A percentile compares a stretch with the other conserved stretches of the same genome.
phyloP scores from a whole-genome alignment of 2,888 invertebrate genomes.

The Catocala sponsa region DNA sequence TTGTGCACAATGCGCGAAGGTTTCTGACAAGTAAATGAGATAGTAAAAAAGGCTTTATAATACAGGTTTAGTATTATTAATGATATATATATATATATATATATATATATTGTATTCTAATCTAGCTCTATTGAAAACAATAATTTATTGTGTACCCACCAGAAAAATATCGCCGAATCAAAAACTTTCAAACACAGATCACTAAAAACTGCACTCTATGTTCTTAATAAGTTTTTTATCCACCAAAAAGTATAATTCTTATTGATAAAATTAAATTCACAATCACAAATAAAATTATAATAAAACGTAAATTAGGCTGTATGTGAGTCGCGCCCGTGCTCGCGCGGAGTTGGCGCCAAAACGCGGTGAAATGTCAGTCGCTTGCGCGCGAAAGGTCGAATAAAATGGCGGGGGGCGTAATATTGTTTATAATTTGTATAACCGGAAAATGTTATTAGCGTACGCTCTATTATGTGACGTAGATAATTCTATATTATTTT shows the following conservation, averaged over 20 bases:
- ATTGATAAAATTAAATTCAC: constrained; percentile 5
- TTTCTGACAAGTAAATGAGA: no score
- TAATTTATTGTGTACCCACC: constrained; percentile 3
- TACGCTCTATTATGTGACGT: constrained; percentile 34
- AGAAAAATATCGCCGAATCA: constrained; percentile 13
- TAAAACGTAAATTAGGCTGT: constrained; percentile 12
- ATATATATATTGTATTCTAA: no score
- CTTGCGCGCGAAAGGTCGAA: constrained; percentile 65
- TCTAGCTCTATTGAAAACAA: background rate
- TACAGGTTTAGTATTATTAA: no score
- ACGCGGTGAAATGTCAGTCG: constrained; percentile 77
- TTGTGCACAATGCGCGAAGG: no score
- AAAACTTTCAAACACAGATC: constrained; percentile 7
- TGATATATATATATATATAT: no score
- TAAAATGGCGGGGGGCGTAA: constrained; percentile 63
- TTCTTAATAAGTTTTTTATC: background rate
- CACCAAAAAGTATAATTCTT: constrained; percentile 4
- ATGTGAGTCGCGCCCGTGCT: constrained; percentile 31
- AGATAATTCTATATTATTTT: constrained; percentile 13
- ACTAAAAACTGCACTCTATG: constrained; percentile 18
- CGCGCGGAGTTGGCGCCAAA: constrained; percentile 69
- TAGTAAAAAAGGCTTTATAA: no score
- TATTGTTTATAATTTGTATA: constrained; percentile 46
- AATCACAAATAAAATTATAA: constrained; percentile 11
- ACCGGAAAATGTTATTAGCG: constrained; percentile 44